phyloP scores from a whole-genome alignment of 2,113 vertebrate species.

The Bagarius yarrelli region DNA sequence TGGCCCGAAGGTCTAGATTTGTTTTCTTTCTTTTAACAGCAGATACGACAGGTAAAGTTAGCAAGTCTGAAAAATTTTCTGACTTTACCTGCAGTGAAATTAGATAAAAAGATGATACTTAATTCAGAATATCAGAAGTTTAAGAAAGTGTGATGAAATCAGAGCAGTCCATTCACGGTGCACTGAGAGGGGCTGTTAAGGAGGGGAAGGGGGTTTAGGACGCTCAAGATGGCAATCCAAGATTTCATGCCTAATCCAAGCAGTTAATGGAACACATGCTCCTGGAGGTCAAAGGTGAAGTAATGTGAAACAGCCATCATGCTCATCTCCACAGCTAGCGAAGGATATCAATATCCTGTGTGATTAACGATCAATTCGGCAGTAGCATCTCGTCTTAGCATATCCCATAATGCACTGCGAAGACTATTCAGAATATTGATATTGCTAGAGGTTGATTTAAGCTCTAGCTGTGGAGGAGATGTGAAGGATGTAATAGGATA shows the following conservation, averaged over 20 bases:
- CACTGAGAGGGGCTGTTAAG: too few relatives aligned
- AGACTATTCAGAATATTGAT: neutral
- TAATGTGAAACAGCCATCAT: slow-evolving; percentile 20
- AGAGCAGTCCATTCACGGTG: neutral
- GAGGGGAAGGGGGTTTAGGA: neutral
- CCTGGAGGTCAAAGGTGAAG: slow-evolving; percentile 43
- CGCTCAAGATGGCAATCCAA: neutral
- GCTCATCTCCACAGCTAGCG: slow-evolving; percentile 30
- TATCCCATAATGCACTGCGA: neutral
- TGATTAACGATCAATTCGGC: neutral
- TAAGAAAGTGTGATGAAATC: neutral
- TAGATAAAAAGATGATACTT: neutral
- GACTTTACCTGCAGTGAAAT: neutral
- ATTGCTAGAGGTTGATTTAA: neutral
- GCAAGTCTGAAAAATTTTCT: neutral
- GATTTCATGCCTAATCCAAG: slow-evolving; percentile 44
- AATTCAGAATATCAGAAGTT: neutral
- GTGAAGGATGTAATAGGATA: slow-evolving; percentile 31
- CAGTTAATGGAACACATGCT: slow-evolving; percentile 67
- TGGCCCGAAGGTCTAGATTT: too few relatives aligned
- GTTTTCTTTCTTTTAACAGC: too few relatives aligned
- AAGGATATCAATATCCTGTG: neutral
- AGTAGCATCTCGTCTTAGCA: neutral
- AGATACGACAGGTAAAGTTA: too few relatives aligned
- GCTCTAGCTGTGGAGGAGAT: slow-evolving; percentile 31